Evolutionary conservation across 1,140 invertebrate genomes (phyloP), one percentile per base, ranked within the genome.

Genomic region (Tribolium madens): DNA sequence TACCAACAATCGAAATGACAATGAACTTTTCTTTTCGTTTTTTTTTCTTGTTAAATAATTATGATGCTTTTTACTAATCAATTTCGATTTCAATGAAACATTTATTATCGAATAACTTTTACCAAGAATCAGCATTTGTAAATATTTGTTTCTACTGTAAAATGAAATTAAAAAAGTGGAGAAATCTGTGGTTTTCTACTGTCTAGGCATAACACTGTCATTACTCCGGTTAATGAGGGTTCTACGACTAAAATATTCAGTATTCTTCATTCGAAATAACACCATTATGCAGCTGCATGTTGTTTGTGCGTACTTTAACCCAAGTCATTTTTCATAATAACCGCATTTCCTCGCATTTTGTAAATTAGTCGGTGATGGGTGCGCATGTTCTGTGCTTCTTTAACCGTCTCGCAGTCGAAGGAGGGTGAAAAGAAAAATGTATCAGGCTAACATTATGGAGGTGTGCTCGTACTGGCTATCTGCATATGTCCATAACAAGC

Each of bases 401-500:
- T 42, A 42, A 42, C 36, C 36, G 36, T 42, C 36, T 42, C 36
- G 7, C 1, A 18, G 26, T 13, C 1, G 57, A 26, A 14, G 26
- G 12, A 64, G 57, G 57, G 57, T 64, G 31, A 64, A 64, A 64
- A 26, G 31, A 64, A 64, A 64, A 64, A 10, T 13, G 26, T 64
- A 31, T 31, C 57, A 50, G n/a, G 5, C 13, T 52, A 26, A 72
- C 70, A 72, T 72, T 73, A 72, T 50, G 48, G 71, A 73, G 71
- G 71, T 73, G 71, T 73, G 57, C 57, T 15, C 21, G 78, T 78
- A 77, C 72, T 76, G 75, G 76, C 73, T 79, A 75, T 78, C 74
- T 77, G 78, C 73, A 79, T 80, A 81, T 81, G 81, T 70, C 82
- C 81, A 84, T 84, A 84, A 84, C 76, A 75, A 78, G 36, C 80